Evolutionary conservation across 1,140 invertebrate species (phyloP).

Genomic region (Papilio glaucus): DNA sequence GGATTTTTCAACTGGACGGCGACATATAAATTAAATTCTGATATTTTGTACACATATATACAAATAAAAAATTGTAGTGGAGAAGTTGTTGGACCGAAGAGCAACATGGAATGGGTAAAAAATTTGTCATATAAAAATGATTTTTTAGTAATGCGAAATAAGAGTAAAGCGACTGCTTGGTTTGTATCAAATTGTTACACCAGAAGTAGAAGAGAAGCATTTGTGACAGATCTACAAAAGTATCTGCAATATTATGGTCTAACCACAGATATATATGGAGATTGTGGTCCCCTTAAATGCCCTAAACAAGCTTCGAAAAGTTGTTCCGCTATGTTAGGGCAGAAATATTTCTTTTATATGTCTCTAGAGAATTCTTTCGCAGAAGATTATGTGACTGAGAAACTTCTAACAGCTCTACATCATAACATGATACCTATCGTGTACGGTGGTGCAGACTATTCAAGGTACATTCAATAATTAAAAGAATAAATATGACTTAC

Average conservation of each 20-base stretch:
- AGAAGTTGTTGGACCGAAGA: conserved; percentile 67
- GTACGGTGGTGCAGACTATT: conserved; percentile 78
- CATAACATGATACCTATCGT: conserved; percentile 83
- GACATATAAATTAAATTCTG: conserved; percentile 84
- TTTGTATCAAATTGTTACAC: conserved; percentile 87
- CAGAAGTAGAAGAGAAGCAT: conserved; percentile 83
- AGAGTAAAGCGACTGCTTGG: conserved; percentile 85
- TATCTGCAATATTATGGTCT: conserved; percentile 74
- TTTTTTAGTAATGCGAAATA: conserved; percentile 52
- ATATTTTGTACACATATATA: conserved; percentile 80
- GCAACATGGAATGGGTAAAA: conserved; percentile 63
- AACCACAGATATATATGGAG: conserved; percentile 87
- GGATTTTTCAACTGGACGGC: conserved; percentile 86
- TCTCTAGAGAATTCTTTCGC: conserved; percentile 87
- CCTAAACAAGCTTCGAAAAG: conserved; percentile 50
- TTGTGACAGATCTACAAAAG: conserved; percentile 84
- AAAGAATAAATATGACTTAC: no score
- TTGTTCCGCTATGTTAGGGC: conserved; percentile 76
- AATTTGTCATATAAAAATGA: conserved; percentile 47
- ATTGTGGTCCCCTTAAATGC: conserved; percentile 83
- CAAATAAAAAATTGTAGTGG: conserved; percentile 68
- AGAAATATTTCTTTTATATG: conserved; percentile 87
- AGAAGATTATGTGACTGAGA: conserved; percentile 87
- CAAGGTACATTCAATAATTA: conserved; percentile 47
- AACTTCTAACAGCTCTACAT: conserved; percentile 83